Evolutionary conservation across 2,113 vertebrate genomes (phyloP).

Genomic region (Ondatra zibethicus): DNA sequence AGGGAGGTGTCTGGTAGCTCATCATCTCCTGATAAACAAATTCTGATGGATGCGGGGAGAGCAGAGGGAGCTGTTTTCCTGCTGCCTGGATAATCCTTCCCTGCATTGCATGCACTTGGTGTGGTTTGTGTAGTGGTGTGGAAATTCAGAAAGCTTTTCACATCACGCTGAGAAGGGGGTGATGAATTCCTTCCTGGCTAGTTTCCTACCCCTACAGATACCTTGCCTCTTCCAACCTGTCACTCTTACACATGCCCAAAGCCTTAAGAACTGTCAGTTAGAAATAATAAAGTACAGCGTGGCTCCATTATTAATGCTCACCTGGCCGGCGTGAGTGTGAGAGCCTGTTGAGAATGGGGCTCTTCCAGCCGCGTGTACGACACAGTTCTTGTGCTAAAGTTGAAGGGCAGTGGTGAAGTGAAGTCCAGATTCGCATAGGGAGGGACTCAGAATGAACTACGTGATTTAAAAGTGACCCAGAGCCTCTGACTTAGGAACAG

Average conservation of each 20-base stretch:
- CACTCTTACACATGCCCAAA: not conserved
- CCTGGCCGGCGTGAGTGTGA: not conserved
- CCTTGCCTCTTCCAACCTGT: constrained; percentile 16
- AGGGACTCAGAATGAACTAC: not conserved
- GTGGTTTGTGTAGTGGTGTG: not conserved
- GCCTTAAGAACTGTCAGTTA: constrained; percentile 41
- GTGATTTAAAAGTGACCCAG: not conserved
- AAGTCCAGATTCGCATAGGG: not conserved
- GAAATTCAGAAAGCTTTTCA: constrained; percentile 2
- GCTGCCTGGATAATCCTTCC: not conserved
- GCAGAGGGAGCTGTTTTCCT: not conserved
- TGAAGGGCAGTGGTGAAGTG: not conserved
- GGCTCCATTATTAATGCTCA: not conserved
- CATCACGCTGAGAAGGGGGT: not conserved
- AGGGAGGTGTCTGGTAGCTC: not conserved
- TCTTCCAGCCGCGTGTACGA: not conserved
- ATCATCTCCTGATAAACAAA: constrained; percentile 20
- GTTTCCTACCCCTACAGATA: not conserved
- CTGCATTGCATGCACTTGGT: not conserved
- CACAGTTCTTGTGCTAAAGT: not conserved
- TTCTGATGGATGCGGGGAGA: not conserved
- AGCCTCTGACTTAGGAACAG: not conserved
- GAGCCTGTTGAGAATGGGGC: not conserved
- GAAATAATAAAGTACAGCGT: not conserved
- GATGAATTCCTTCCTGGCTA: not conserved